These are phyloP conservation scores for Ostrea edulis DNA, from an alignment of 1,140 invertebrate species.

Conservation along the genomic window DNA sequence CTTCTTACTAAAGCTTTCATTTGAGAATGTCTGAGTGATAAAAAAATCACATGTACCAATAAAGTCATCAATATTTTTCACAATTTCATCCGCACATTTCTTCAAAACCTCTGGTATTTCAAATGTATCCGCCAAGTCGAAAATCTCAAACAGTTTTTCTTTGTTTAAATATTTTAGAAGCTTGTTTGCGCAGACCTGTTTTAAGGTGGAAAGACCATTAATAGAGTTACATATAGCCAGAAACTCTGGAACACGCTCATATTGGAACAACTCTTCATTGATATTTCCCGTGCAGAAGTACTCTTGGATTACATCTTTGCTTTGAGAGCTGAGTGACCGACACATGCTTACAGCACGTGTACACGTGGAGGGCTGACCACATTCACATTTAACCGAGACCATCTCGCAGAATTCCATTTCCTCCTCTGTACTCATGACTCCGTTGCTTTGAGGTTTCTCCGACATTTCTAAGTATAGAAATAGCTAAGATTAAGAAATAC, in stretches of 20 bases:
- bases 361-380: not conserved
- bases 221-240: not conserved
- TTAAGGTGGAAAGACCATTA: not conserved
- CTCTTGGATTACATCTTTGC: not conserved
- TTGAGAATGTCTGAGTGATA: not conserved
- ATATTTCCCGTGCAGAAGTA: constrained; percentile 33
- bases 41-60: not conserved
- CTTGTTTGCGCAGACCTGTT: not conserved
- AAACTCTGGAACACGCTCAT: not conserved
- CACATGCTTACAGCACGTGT: not conserved
- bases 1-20: not conserved
- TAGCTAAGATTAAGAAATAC: too few relatives aligned
- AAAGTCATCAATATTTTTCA: not conserved
- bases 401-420: not conserved
- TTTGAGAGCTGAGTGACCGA: not conserved
- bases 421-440: not conserved
- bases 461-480: too few relatives aligned
- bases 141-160: constrained; percentile 32
- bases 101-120: not conserved
- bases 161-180: constrained; percentile 1
- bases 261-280: not conserved
- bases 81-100: constrained; percentile 11
- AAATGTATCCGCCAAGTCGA: not conserved
- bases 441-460: too few relatives aligned
- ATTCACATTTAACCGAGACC: not conserved